Evolutionary conservation across 2,113 vertebrate genomes (phyloP), one percentile per base, ranked within the genome.

Genomic region (Hippocampus zosterae): DNA sequence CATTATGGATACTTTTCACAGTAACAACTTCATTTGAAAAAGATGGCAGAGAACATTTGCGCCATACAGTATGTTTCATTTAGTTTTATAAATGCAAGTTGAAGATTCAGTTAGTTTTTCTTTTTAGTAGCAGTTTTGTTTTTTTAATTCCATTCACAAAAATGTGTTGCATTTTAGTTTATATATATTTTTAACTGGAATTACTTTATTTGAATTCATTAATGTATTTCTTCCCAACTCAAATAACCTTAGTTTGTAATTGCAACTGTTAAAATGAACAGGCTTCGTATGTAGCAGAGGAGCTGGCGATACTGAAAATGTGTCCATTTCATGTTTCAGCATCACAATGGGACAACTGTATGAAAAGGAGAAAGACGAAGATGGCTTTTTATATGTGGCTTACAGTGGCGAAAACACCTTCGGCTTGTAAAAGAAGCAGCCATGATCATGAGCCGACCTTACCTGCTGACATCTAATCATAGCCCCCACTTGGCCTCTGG

Each of bases 341-440:
- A 91, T 97, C 92, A 98, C 96, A 68, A 98, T 98, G 95, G 97
- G 96, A 83, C 95, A 96, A 85, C 95, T 98, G 80, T 98, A 98
- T 15, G 96, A 98, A 77, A 96, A 98, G 74, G 95, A 98, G 86
- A 96, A 96, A 85, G 97, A 98, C 65, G 97, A 98, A 86, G 97
- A 98, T 37, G 96, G 97, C 84, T 98, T 98, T 93, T 93, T 98
- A 86, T 98, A 98, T 13, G 95, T 98, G 91, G 96, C 96, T 42
- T 98, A 97, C 94, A 97, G 96, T 44, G 96, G 96, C 66, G 96
- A 98, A 88, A 98, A 98, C 90, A 98, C 97, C 2, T 98, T 98
- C 64, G 97, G 97, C 81, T 91, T 93, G 87, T 95, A 92, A 83
- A 68, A 18, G 7, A 1, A 13, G 42, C 72, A 19, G 80, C 82